Evolutionary conservation across 2,797 vertebrate genomes (phyloP).

Genomic region (Poeciliopsis gracilis): DNA sequence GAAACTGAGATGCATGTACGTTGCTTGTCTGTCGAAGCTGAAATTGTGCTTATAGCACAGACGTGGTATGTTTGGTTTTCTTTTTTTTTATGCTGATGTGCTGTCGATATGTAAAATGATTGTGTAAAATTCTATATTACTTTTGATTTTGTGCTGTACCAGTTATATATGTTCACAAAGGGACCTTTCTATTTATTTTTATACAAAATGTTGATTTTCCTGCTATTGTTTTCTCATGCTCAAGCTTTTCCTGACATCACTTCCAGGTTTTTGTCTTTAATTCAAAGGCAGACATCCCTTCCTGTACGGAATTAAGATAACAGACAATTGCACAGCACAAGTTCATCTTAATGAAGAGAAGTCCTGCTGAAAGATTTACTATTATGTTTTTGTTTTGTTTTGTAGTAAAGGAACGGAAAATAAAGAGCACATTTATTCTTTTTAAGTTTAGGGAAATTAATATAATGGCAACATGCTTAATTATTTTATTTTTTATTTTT

Average conservation of each 20-base stretch:
- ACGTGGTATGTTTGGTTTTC: constrained; percentile 35
- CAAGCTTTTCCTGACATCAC: constrained; percentile 20
- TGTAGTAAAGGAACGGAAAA: constrained; percentile 42
- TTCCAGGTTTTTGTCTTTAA: constrained; percentile 42
- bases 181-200: constrained; percentile 57
- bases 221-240: constrained; percentile 36
- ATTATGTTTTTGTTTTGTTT: constrained; percentile 37
- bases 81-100: constrained; percentile 26
- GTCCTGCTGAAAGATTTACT: constrained; percentile 17
- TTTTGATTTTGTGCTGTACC: constrained; percentile 8
- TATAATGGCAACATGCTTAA: constrained; percentile 10
- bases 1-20: constrained; percentile 67
- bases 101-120: constrained; percentile 31
- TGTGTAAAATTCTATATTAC: constrained; percentile 30
- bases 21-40: constrained; percentile 51
- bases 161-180: constrained; percentile 33
- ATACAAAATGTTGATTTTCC: constrained; percentile 44
- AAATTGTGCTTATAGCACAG: constrained; percentile 43
- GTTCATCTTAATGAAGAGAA: constrained; percentile 26
- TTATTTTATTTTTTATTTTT: neutral
- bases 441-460: constrained; percentile 31
- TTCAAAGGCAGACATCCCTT: constrained; percentile 48
- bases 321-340: constrained; percentile 48
- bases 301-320: constrained; percentile 50
- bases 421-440: constrained; percentile 26